Conservation (phyloP, 2,888 invertebrate genomes). For the Metellina segmentata region DNA sequence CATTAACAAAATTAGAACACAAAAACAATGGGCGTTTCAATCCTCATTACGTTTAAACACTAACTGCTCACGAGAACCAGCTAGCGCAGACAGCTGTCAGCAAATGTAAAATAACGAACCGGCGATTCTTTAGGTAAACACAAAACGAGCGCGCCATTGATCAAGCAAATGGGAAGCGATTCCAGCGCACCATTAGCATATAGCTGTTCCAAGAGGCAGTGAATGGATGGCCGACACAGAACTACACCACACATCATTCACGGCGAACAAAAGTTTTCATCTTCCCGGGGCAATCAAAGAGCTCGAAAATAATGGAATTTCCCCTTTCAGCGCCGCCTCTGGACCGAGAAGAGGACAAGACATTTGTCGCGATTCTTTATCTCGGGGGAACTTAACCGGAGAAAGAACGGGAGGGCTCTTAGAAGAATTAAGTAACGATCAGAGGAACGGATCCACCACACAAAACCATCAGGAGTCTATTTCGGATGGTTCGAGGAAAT, state of each 20-base stretch:
- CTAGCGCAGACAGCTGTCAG: slow-evolving; percentile 11
- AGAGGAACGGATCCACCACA: too few species aligned
- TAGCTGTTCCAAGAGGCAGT: neutral
- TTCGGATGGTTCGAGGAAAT: too few species aligned
- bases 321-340: neutral
- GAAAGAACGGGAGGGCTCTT: slow-evolving; percentile 1
- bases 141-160: slow-evolving; percentile 39
- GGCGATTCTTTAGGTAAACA: slow-evolving; percentile 14
- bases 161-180: slow-evolving; percentile 45
- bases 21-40: too few species aligned
- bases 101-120: slow-evolving; percentile 34
- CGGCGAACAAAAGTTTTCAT: slow-evolving; percentile 23
- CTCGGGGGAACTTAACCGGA: slow-evolving; percentile 1
- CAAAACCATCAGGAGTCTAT: too few species aligned
- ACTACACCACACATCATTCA: neutral
- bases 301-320: slow-evolving; percentile 5
- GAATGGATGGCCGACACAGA: slow-evolving; percentile 29
- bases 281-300: slow-evolving; percentile 38
- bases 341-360: slow-evolving; percentile 28
- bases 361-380: slow-evolving; percentile 9
- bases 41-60: too few species aligned
- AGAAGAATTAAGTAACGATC: slow-evolving; percentile 33
- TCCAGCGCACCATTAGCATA: slow-evolving; percentile 39
- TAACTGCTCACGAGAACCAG: neutral
- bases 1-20: too few species aligned